Evolutionary conservation across 2,113 vertebrate genomes (phyloP).

Genomic region (Nanorana parkeri): DNA sequence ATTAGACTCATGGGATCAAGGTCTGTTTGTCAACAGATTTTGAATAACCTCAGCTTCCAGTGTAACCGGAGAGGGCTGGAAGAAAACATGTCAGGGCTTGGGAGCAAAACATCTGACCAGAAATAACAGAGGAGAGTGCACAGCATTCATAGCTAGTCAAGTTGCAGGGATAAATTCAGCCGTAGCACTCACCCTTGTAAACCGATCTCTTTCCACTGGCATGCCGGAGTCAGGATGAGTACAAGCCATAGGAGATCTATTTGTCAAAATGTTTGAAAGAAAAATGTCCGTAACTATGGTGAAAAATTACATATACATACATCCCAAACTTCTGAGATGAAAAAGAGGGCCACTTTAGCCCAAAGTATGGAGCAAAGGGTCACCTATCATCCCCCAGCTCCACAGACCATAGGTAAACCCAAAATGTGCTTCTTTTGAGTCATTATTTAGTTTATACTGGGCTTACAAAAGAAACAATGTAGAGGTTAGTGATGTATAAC

Average conservation of each 20-base stretch:
- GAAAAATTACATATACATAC: too few species aligned
- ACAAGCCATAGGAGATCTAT: not conserved
- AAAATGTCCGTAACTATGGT: too few species aligned
- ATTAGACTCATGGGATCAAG: slow-evolving; percentile 56
- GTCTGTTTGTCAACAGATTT: slow-evolving; percentile 69
- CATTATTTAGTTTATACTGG: too few species aligned
- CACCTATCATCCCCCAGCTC: too few species aligned
- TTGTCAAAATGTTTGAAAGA: too few species aligned
- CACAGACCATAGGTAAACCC: too few species aligned
- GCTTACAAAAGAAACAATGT: too few species aligned
- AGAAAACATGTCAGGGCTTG: slow-evolving; percentile 71
- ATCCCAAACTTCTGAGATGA: too few species aligned
- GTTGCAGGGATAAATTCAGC: slow-evolving; percentile 69
- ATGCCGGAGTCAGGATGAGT: not conserved
- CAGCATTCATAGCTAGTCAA: slow-evolving; percentile 66
- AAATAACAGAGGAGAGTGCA: slow-evolving; percentile 66
- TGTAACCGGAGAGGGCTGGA: slow-evolving; percentile 65
- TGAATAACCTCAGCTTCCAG: slow-evolving; percentile 61
- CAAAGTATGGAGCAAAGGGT: too few species aligned
- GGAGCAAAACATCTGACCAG: slow-evolving; percentile 63
- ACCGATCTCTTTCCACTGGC: slow-evolving; percentile 65
- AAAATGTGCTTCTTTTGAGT: too few species aligned
- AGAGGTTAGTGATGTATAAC: too few species aligned
- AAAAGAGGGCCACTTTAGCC: too few species aligned
- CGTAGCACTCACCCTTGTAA: slow-evolving; percentile 59